phyloP scores from a whole-genome alignment of 2,888 invertebrate genomes.

The Oeneis ivallda region DNA sequence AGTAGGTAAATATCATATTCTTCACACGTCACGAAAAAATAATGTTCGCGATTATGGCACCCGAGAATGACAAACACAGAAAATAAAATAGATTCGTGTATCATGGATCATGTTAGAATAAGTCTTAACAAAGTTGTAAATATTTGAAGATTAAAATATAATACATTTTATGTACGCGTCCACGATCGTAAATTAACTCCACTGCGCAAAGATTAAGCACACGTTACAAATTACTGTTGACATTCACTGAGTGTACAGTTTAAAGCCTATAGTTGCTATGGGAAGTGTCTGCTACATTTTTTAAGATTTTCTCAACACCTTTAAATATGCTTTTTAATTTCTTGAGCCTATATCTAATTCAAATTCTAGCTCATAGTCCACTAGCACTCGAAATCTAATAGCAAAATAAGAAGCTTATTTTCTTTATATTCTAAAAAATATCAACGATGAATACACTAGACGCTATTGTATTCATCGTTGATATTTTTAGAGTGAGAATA shows the following conservation, averaged over 20 bases:
- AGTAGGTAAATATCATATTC: background rate
- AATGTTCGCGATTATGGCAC: background rate
- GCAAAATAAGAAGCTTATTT: no score
- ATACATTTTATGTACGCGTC: background rate
- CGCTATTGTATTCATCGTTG: background rate
- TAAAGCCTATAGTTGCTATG: background rate
- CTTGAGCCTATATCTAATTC: background rate
- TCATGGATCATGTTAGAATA: background rate
- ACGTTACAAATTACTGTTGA: conserved; percentile 4
- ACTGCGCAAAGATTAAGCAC: background rate
- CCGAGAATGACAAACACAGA: background rate
- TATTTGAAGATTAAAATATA: conserved; percentile 1
- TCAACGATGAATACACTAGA: no score
- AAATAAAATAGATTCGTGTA: background rate
- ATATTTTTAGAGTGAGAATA: no score
- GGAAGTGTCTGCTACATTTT: background rate
- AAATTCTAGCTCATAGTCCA: no score
- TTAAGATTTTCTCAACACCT: background rate
- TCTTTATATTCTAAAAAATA: no score
- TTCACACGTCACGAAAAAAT: conserved; percentile 4
- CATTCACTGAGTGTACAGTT: background rate
- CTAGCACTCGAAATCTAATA: no score
- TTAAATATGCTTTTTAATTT: background rate
- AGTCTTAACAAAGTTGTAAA: conserved; percentile 3
- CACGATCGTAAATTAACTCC: background rate